phyloP scores from a whole-genome alignment of 2,797 vertebrate genomes.

The Protonibea diacanthus region DNA sequence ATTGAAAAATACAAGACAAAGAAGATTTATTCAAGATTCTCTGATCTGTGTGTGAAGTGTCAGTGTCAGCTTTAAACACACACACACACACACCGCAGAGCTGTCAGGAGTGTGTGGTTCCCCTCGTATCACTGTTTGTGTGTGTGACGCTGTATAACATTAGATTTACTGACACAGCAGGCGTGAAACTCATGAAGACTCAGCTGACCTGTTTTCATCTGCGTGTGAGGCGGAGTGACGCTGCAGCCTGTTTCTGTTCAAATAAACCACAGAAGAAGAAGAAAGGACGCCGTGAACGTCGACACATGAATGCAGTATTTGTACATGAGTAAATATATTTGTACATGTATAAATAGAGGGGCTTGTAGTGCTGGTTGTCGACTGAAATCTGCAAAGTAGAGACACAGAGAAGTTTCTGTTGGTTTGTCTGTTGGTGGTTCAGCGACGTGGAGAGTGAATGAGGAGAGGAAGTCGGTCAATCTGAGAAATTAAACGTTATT shows the following conservation, averaged over 20 bases:
- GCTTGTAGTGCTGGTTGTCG: too few species aligned
- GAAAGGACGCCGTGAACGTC: neutral
- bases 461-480: too few species aligned
- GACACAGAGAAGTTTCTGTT: too few species aligned
- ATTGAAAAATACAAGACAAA: conserved; percentile 76
- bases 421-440: too few species aligned
- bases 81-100: neutral
- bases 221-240: conserved; percentile 46
- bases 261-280: conserved; percentile 26
- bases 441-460: too few species aligned
- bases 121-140: conserved; percentile 17
- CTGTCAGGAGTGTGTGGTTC: conserved; percentile 21
- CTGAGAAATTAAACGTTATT: too few species aligned
- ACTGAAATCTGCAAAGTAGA: too few species aligned
- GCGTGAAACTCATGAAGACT: conserved; percentile 60
- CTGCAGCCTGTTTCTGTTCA: conserved; percentile 45
- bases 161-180: conserved; percentile 63
- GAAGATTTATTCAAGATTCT: conserved; percentile 71
- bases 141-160: conserved; percentile 28
- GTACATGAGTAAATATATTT: too few species aligned
- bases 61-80: conserved; percentile 47
- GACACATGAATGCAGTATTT: neutral
- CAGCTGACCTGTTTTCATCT: conserved; percentile 69
- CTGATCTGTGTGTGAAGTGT: conserved; percentile 34
- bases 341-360: too few species aligned